phyloP scores from a whole-genome alignment of 2,113 vertebrate species.

The Psilopogon haemacephalus region DNA sequence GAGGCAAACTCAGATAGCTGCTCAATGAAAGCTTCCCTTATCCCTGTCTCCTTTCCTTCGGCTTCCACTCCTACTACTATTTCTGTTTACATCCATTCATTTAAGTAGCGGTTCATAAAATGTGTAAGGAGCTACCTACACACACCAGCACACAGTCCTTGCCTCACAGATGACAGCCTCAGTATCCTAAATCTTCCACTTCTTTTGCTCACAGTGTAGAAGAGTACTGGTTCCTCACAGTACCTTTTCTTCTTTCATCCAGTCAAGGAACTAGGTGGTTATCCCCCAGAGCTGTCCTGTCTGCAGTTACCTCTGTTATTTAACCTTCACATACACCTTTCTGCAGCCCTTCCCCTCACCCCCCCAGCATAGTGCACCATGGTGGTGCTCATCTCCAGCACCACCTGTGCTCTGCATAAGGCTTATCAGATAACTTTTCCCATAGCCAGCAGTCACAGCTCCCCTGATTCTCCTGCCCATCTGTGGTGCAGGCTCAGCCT shows the following conservation, averaged over 20 bases:
- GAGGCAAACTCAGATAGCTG: neutral
- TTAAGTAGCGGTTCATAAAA: neutral
- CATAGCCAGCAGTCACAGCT: rapidly evolving
- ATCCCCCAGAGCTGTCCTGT: rapidly evolving
- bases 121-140: neutral
- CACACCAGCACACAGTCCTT: neutral
- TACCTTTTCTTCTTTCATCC: neutral
- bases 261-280: neutral
- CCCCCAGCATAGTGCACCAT: rapidly evolving
- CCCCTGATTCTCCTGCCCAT: neutral
- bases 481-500: neutral
- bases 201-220: neutral
- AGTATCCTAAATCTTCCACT: neutral
- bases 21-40: neutral
- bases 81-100: neutral
- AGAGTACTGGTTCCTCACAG: neutral
- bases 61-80: neutral
- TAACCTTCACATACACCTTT: rapidly evolving
- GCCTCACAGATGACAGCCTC: neutral
- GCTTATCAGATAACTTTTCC: neutral
- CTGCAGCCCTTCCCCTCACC: too few relatives aligned
- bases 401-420: neutral
- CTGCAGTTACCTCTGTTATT: neutral
- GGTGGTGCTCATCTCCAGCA: rapidly evolving
- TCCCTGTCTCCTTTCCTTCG: neutral